Conservation (phyloP, 2,113 vertebrate species). For the Chunga burmeisteri region DNA sequence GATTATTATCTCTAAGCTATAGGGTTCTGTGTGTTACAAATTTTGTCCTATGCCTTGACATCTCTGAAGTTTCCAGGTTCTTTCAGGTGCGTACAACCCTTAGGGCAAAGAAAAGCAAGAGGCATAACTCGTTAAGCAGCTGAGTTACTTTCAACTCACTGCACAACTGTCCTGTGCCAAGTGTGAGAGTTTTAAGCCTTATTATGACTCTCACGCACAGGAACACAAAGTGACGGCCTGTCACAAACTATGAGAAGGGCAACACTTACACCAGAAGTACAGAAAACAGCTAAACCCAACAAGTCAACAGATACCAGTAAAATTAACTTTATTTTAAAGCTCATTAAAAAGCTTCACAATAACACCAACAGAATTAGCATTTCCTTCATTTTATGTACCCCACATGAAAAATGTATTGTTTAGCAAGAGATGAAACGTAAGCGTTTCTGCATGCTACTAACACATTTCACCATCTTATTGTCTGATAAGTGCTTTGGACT, state of each 20-base stretch:
- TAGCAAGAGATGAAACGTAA: conserved; percentile 62
- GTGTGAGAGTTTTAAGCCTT: background rate
- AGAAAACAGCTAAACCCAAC: background rate
- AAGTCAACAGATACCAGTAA: conserved; percentile 55
- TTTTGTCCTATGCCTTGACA: background rate
- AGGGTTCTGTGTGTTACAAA: background rate
- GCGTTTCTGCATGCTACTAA: conserved; percentile 76
- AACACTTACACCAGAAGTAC: background rate
- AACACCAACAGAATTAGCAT: conserved; percentile 65
- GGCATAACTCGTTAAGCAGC: background rate
- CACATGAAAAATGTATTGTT: conserved; percentile 68
- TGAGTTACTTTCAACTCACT: background rate
- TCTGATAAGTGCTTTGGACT: conserved; percentile 48
- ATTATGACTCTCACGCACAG: background rate
- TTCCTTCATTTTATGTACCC: conserved; percentile 61
- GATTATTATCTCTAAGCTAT: background rate
- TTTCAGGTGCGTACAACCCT: background rate
- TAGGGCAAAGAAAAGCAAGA: background rate
- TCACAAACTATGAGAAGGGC: background rate
- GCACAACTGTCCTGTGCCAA: background rate
- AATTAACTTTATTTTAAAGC: conserved; percentile 83
- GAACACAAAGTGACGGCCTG: background rate
- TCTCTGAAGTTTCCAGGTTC: background rate
- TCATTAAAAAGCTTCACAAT: conserved; percentile 75
- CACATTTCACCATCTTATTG: conserved; percentile 67